Conservation (phyloP, 1,140 invertebrate species). For the Diorhabda elongata region DNA sequence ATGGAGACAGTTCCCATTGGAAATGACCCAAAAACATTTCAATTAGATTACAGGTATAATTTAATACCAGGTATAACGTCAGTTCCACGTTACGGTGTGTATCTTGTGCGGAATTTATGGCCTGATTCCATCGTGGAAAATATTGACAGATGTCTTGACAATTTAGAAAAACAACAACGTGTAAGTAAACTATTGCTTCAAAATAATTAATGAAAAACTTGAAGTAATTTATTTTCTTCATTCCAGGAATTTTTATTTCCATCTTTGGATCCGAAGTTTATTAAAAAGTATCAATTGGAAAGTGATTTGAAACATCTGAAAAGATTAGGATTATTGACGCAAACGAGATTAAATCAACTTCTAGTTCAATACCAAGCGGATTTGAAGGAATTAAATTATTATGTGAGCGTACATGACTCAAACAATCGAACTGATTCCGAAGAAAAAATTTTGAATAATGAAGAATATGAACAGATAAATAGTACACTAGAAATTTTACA, state of each 20-base stretch:
- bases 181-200: constrained; percentile 9
- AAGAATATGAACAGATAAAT: no score
- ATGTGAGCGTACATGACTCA: no score
- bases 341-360: constrained; percentile 25
- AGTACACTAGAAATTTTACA: no score
- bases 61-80: constrained; percentile 40
- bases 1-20: constrained; percentile 37
- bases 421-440: no score
- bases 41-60: constrained; percentile 41
- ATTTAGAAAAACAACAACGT: constrained; percentile 16
- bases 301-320: constrained; percentile 34
- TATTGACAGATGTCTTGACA: constrained; percentile 28
- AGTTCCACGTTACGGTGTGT: constrained; percentile 41
- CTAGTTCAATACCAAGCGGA: constrained; percentile 30
- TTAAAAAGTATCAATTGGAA: constrained; percentile 39
- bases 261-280: constrained; percentile 22
- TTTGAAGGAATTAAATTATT: background rate
- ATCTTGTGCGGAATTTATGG: constrained; percentile 37
- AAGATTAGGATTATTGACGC: constrained; percentile 22
- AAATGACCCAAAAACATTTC: constrained; percentile 24
- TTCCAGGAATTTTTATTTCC: constrained; percentile 25
- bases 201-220: constrained; percentile 1
- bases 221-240: constrained; percentile 19
- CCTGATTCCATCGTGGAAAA: constrained; percentile 28
- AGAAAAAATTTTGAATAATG: no score